Conservation (phyloP, 2,888 invertebrate species). For the Thereva nobilitata region DNA sequence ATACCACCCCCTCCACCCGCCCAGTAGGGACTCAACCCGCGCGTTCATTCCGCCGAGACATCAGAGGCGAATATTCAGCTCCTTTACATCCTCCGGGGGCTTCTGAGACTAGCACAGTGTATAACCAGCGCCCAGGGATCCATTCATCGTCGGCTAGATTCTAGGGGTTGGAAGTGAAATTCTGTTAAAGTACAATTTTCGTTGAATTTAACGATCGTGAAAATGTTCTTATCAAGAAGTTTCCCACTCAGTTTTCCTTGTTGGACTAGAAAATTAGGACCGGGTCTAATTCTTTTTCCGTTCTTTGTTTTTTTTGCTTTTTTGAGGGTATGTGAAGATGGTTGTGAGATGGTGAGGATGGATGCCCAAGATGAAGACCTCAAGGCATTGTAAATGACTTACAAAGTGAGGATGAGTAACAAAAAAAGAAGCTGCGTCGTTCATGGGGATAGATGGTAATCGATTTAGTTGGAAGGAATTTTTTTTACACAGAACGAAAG, state of each 20-base stretch:
- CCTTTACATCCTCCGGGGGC: too few relatives aligned
- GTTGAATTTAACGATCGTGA: slow-evolving; percentile 40
- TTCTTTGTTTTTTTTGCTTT: not conserved
- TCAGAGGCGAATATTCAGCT: too few relatives aligned
- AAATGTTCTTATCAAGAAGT: slow-evolving; percentile 43
- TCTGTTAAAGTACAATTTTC: slow-evolving; percentile 42
- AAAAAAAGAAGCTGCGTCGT: not conserved
- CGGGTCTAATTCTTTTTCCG: slow-evolving; percentile 8
- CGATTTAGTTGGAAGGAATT: slow-evolving; percentile 3
- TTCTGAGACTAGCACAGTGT: not conserved
- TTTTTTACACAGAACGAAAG: not conserved
- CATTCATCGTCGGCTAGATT: slow-evolving; percentile 2
- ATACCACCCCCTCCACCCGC: too few relatives aligned
- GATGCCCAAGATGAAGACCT: not conserved
- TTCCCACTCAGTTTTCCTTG: slow-evolving; percentile 19
- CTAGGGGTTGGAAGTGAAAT: slow-evolving; percentile 29
- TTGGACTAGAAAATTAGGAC: not conserved
- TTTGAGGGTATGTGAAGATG: slow-evolving; percentile 8
- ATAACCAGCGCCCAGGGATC: slow-evolving; percentile 25
- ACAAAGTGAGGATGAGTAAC: not conserved
- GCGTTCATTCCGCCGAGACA: too few relatives aligned
- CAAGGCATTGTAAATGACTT: not conserved
- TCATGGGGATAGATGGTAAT: not conserved
- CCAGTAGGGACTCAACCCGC: too few relatives aligned
- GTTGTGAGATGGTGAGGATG: too few relatives aligned